A percentile compares a stretch with the other conserved stretches of the same genome.
These are phyloP conservation scores for Thecocarcelia acutangulata DNA, from an alignment of 2,888 invertebrate species.

Conservation along the genomic window DNA sequence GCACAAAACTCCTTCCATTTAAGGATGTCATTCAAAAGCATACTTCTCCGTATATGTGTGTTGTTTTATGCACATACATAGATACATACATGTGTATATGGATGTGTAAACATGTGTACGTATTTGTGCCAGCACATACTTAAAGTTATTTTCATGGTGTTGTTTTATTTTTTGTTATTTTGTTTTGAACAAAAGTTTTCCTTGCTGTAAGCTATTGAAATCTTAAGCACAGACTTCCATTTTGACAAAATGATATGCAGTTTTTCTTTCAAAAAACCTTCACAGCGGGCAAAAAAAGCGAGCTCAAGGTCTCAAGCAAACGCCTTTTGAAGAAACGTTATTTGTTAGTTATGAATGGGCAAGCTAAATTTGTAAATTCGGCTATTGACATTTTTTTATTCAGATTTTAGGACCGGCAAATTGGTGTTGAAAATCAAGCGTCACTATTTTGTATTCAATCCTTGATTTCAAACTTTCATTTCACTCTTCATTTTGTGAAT, in stretches of 20 bases:
- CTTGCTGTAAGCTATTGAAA: constrained; percentile 30
- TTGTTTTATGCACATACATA: background rate
- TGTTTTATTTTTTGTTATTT: background rate
- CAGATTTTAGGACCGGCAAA: no score
- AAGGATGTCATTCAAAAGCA: background rate
- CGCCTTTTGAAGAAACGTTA: background rate
- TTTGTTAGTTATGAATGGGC: no score
- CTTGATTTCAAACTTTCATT: no score
- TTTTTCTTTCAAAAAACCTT: no score
- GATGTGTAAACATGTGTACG: background rate
- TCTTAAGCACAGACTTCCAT: constrained; percentile 8
- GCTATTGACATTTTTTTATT: no score
- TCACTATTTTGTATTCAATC: no score
- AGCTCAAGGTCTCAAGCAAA: background rate
- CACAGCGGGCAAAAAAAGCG: no score
- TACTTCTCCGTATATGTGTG: no score
- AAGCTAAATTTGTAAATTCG: no score
- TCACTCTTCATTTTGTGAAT: no score
- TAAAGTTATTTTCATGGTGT: background rate
- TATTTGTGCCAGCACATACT: background rate
- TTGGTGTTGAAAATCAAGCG: no score
- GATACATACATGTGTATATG: background rate
- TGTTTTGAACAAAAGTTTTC: background rate
- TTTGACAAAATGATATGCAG: background rate
- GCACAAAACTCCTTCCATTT: constrained; percentile 39